phyloP scores from a whole-genome alignment of 2,888 invertebrate genomes.

The Julus scanicus region DNA sequence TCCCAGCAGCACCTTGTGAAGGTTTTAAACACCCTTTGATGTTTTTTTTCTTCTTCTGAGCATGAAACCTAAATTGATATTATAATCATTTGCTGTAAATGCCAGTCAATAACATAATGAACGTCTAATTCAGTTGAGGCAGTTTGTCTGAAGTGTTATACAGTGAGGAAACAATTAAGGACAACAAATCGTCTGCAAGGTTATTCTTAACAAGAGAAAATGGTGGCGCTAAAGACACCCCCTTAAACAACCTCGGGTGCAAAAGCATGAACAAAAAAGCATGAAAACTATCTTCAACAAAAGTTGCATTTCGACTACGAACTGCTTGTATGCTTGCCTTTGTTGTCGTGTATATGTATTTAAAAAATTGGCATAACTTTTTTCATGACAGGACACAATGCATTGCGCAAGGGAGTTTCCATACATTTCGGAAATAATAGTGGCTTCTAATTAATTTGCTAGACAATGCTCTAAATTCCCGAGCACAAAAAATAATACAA shows the following conservation, averaged over 20 bases:
- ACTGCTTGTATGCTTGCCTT: neutral
- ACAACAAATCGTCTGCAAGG: conserved; percentile 11
- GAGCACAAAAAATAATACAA: neutral
- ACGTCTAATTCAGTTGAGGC: conserved; percentile 11
- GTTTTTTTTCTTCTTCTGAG: neutral
- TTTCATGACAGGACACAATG: neutral
- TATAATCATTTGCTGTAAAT: conserved; percentile 2
- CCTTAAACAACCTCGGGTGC: conserved; percentile 9
- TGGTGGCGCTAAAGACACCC: neutral
- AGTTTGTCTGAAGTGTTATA: conserved; percentile 1
- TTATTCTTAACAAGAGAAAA: neutral
- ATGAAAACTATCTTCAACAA: conserved; percentile 1
- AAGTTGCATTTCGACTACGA: neutral
- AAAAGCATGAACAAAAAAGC: neutral
- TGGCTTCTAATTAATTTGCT: neutral
- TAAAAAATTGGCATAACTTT: neutral
- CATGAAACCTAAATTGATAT: conserved; percentile 3
- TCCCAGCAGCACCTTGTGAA: neutral
- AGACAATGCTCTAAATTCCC: neutral
- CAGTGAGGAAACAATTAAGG: conserved; percentile 19
- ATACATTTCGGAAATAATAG: neutral
- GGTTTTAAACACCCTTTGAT: neutral
- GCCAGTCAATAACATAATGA: conserved; percentile 19
- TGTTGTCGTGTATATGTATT: neutral
- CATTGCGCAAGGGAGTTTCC: neutral